Conservation (phyloP, 2,888 invertebrate species). For the Fabriciana adippe region DNA sequence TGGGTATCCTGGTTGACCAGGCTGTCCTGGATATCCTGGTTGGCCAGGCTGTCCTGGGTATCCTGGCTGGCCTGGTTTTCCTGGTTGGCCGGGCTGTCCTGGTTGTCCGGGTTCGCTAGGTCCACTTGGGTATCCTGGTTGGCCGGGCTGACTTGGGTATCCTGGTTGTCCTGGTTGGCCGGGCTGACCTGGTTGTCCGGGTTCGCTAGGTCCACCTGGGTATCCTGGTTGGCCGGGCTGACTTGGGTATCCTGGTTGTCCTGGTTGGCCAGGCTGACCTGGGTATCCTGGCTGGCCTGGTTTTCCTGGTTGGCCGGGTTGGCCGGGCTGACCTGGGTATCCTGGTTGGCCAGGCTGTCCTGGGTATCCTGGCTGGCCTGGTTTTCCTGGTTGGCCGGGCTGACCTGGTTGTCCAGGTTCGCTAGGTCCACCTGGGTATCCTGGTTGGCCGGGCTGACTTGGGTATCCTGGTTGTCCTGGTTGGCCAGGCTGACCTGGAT, state of each 20-base stretch:
- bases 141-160: slow-evolving; percentile 40
- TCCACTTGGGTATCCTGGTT: slow-evolving; percentile 39
- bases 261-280: slow-evolving; percentile 39
- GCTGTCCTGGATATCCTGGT: slow-evolving; percentile 37
- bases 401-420: slow-evolving; percentile 42
- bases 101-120: slow-evolving; percentile 43
- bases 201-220: slow-evolving; percentile 49
- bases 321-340: slow-evolving; percentile 43
- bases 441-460: slow-evolving; percentile 47
- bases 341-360: slow-evolving; percentile 44
- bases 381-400: slow-evolving; percentile 44
- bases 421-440: slow-evolving; percentile 38
- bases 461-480: slow-evolving; percentile 72
- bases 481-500: slow-evolving; percentile 42
- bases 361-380: slow-evolving; percentile 41
- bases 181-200: slow-evolving; percentile 50
- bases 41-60: slow-evolving; percentile 51
- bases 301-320: slow-evolving; percentile 46
- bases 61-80: slow-evolving; percentile 42
- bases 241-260: slow-evolving; percentile 42
- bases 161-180: slow-evolving; percentile 44
- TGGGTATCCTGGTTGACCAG: slow-evolving; percentile 40
- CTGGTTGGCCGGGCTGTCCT: slow-evolving; percentile 38
- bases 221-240: slow-evolving; percentile 56
- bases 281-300: slow-evolving; percentile 41